Evolutionary conservation across 2,113 vertebrate genomes (phyloP).

Genomic region (Limnothrissa miodon): DNA sequence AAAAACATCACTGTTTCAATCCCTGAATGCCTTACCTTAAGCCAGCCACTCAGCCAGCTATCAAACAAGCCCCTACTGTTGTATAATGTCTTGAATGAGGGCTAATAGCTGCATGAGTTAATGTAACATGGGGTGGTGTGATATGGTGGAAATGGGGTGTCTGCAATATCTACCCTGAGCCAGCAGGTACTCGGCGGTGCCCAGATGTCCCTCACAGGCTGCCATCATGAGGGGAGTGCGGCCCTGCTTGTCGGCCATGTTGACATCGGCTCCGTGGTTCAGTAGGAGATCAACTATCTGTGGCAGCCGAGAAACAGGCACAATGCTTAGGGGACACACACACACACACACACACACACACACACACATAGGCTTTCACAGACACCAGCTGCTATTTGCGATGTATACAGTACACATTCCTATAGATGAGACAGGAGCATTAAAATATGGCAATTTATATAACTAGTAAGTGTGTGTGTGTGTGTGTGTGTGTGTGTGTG

Average conservation of each 20-base stretch:
- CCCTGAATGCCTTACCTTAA: too few relatives aligned
- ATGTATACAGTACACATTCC: neutral
- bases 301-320: neutral
- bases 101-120: neutral
- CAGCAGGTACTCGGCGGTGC: constrained; percentile 87
- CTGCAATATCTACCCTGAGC: constrained; percentile 79
- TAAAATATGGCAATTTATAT: too few relatives aligned
- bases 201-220: constrained; percentile 88
- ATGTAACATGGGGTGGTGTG: neutral
- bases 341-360: constrained; percentile 18
- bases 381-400: neutral
- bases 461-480: neutral
- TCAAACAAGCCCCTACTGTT: too few relatives aligned
- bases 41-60: too few relatives aligned
- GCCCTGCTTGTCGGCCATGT: constrained; percentile 92
- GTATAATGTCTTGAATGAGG: too few relatives aligned
- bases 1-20: too few relatives aligned
- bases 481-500: constrained; percentile 3
- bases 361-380: neutral
- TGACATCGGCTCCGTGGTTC: constrained; percentile 86
- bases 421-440: too few relatives aligned
- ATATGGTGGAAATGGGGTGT: neutral
- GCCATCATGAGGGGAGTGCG: constrained; percentile 93
- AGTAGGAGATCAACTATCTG: constrained; percentile 91
- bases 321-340: constrained; percentile 9